phyloP scores from a whole-genome alignment of 92 coral and sea anemone genomes.

The Palythoa heliodiscus region DNA sequence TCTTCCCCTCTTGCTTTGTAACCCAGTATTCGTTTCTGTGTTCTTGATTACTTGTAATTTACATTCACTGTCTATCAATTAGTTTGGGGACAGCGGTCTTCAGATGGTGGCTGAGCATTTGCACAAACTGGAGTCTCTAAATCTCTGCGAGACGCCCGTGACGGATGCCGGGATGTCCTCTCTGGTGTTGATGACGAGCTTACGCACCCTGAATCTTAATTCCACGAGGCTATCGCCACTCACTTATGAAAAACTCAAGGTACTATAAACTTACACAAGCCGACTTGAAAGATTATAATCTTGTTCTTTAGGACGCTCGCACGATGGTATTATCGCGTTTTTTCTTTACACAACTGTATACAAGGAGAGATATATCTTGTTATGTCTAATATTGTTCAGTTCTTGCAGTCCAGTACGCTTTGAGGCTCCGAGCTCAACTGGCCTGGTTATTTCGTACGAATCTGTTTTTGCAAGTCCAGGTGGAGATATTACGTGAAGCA shows the following conservation, averaged over 20 bases:
- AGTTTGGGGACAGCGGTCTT: slow-evolving; percentile 97
- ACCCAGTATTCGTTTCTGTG: background rate
- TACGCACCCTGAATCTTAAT: slow-evolving; percentile 86
- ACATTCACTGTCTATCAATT: background rate
- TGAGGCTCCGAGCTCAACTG: too few relatives aligned
- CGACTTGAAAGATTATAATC: too few relatives aligned
- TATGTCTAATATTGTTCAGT: too few relatives aligned
- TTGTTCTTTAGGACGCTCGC: too few relatives aligned
- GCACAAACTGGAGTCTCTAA: slow-evolving; percentile 90
- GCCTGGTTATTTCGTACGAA: too few relatives aligned
- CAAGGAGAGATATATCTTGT: too few relatives aligned
- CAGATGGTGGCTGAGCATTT: slow-evolving; percentile 97
- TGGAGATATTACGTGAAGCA: too few relatives aligned
- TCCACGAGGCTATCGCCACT: slow-evolving; percentile 93
- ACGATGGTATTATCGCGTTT: too few relatives aligned
- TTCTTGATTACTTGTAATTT: background rate
- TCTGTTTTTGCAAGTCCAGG: too few relatives aligned
- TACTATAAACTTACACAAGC: background rate
- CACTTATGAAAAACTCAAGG: slow-evolving; percentile 92
- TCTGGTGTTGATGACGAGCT: slow-evolving; percentile 92
- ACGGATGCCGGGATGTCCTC: slow-evolving; percentile 94
- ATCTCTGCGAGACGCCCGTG: slow-evolving; percentile 98
- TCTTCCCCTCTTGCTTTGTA: background rate
- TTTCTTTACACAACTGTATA: too few relatives aligned
- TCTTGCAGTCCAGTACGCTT: too few relatives aligned